These are phyloP conservation scores for Opisthocomus hoazin DNA, from an alignment of 2,113 vertebrate genomes.

Conservation along the genomic window DNA sequence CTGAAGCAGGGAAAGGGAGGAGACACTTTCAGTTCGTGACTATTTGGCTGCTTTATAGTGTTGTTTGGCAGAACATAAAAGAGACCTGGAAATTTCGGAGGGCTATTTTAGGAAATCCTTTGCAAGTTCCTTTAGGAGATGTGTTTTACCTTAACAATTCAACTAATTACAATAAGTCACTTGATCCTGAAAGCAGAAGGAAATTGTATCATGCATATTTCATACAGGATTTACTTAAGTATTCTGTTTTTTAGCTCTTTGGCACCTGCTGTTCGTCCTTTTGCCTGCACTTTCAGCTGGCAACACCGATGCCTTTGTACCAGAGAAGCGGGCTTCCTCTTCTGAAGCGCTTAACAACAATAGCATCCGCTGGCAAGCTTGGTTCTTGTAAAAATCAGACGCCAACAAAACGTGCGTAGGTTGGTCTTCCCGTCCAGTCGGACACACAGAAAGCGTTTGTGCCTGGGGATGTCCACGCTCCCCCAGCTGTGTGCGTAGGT, in stretches of 20 bases:
- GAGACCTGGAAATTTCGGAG: conserved; percentile 7
- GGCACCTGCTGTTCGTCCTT: not conserved
- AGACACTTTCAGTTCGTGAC: not conserved
- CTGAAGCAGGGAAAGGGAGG: not conserved
- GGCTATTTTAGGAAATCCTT: conserved; percentile 19
- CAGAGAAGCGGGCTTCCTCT: not conserved
- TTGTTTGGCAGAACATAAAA: not conserved
- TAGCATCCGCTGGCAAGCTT: not conserved
- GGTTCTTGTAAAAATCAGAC: not conserved
- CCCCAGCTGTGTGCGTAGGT: not conserved
- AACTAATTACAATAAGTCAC: not conserved
- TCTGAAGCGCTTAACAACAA: not conserved
- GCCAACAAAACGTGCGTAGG: not conserved
- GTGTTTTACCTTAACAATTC: conserved; percentile 2
- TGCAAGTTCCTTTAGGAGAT: not conserved
- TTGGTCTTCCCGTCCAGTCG: not conserved
- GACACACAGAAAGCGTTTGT: not conserved
- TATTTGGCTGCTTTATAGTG: not conserved
- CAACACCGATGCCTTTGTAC: not conserved
- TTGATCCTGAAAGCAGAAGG: conserved; percentile 4
- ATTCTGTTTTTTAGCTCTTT: not conserved
- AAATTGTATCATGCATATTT: not conserved
- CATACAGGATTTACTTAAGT: conserved; percentile 2
- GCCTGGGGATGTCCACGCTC: not conserved
- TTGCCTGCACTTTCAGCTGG: not conserved